Base-by-base conservation (phyloP, 2,888 invertebrate genomes). In the Pseudococcus jackbeardsleyi region DNA sequence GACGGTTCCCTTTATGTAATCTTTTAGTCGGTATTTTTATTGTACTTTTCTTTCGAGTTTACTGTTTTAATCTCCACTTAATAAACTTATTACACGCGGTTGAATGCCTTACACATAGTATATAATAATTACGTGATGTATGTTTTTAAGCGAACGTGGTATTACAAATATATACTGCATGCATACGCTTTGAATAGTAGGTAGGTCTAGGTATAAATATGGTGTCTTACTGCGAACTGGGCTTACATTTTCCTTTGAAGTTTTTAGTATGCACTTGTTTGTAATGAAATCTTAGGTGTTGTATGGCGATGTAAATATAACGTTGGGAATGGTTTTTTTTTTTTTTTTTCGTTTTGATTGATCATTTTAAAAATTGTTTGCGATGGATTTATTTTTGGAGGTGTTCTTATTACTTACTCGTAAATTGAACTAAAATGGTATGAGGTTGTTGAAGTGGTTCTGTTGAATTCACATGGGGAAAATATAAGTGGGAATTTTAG, bases 61-160 rank as follows among this genome's bases (percentile, higher is more conserved):
- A 64, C 64, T 64, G 64, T 64, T 64, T 64, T 64, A 64, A 64
- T 64, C 64, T 64, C 64, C 64, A 64, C 64, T 64, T 64, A 64
- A 64, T 64, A 64, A 64, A 64, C 64, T 64, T 64, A 64, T 64
- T 64, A 64, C 64, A 64, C 22, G 64, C 19, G 64, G 19, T 64
- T 64, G 64, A 64, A 64, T 64, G 22, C 64, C 6, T 64, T 64
- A 64, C 64, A 64, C 64, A 64, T 64, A 64, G 64, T 33, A 33
- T 64, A 64, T 64, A 64, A 64, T 64, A 64, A 64, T 64, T 64
- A 50, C 17, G 17, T 17, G 15, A 4, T 50, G 15, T 17, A 50
- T 50, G 17, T 50, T 50, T 33, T 33, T 33, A 33, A 33, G 26
- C 17, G 50, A 50, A 50, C 12, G 50, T 15, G 15, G 50, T 50